A percentile compares a stretch with the other conserved stretches of the same genome.
These are phyloP conservation scores for Mesembrinibis cayennensis DNA, from an alignment of 2,113 vertebrate species.

Conservation along the genomic window DNA sequence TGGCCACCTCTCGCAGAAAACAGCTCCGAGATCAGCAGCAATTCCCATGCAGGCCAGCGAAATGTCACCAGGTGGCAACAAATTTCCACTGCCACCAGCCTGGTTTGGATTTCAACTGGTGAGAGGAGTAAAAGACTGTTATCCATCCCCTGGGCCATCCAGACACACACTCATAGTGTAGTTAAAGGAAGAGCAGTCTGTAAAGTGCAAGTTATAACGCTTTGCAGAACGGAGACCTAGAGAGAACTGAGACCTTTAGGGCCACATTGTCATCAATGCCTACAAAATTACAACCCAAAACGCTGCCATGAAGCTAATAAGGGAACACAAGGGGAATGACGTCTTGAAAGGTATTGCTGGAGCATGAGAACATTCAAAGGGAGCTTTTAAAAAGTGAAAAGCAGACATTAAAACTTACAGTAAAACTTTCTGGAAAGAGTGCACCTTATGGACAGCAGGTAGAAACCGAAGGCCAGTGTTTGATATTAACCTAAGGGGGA, in stretches of 20 bases:
- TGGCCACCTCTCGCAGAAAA: neutral
- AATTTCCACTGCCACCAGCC: neutral
- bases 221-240: neutral
- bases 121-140: neutral
- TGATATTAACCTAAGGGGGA: constrained; percentile 69
- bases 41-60: neutral
- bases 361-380: neutral
- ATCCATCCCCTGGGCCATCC: neutral
- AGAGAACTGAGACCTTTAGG: neutral
- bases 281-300: neutral
- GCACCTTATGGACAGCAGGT: constrained; percentile 68
- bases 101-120: neutral
- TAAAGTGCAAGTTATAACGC: neutral
- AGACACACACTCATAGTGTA: neutral
- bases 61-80: neutral
- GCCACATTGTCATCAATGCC: neutral
- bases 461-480: constrained; percentile 75
- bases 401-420: constrained; percentile 58
- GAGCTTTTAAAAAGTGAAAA: neutral
- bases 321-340: neutral
- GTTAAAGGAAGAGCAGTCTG: neutral
- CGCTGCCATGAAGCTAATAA: accelerated
- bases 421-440: constrained; percentile 71
- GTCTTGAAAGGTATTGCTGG: neutral
- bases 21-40: neutral